phyloP scores from a whole-genome alignment of 2,113 vertebrate species.

The Phylloscopus whistleri region DNA sequence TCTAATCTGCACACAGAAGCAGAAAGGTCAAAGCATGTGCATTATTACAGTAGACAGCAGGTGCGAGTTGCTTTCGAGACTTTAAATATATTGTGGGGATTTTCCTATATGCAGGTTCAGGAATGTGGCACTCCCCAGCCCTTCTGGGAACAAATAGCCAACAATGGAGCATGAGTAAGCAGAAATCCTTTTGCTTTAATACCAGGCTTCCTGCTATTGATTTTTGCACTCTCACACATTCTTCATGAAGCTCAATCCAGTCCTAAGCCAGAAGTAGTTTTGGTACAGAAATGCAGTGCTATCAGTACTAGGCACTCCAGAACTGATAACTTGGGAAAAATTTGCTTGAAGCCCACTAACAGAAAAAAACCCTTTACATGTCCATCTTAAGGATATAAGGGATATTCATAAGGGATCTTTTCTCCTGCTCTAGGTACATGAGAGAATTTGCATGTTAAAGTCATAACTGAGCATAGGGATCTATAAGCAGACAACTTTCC shows the following conservation, averaged over 20 bases:
- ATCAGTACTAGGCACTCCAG: background rate
- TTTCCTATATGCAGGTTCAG: background rate
- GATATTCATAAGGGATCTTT: background rate
- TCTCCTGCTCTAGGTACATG: background rate
- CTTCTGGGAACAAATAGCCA: background rate
- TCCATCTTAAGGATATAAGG: background rate
- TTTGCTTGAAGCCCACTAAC: background rate
- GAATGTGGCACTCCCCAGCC: background rate
- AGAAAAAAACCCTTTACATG: accelerated
- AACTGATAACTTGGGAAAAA: background rate
- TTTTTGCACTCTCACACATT: background rate
- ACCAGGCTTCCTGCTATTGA: background rate
- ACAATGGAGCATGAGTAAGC: background rate
- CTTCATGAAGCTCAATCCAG: background rate
- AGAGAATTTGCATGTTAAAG: background rate
- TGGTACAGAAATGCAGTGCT: background rate
- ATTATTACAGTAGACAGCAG: background rate
- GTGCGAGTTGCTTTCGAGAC: background rate
- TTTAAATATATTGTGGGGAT: background rate
- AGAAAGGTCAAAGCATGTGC: background rate
- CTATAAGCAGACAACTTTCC: background rate
- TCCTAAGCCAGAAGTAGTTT: background rate
- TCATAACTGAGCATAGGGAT: background rate
- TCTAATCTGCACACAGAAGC: background rate
- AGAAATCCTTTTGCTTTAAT: background rate